Percentiles rank a stretch among this genome's conserved stretches.
Conservation (phyloP, 2,888 invertebrate genomes). For the Ferrisia virgata region DNA sequence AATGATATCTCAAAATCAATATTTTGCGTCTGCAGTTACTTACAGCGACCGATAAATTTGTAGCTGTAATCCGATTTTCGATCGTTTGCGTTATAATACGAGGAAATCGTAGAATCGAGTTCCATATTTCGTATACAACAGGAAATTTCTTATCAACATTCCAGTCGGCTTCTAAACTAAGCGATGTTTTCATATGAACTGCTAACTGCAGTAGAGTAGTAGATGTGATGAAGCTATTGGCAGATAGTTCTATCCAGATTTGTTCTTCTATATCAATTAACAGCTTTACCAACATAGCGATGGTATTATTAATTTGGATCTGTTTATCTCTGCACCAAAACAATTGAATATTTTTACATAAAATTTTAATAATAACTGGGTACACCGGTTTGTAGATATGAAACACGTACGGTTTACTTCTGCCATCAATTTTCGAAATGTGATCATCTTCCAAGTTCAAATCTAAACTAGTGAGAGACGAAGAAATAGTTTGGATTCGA, state of each 20-base stretch:
- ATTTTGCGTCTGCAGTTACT: too few species aligned
- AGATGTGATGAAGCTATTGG: not conserved
- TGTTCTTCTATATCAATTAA: conserved; percentile 38
- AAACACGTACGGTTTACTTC: not conserved
- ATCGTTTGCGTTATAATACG: not conserved
- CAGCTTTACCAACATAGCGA: conserved; percentile 9
- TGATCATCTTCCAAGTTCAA: not conserved
- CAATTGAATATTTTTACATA: not conserved
- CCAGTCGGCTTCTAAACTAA: conserved; percentile 19
- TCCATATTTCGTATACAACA: conserved; percentile 25
- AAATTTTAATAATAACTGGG: too few species aligned
- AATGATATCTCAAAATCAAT: not conserved
- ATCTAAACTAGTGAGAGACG: not conserved
- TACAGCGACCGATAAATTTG: not conserved
- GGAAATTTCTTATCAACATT: conserved; percentile 19
- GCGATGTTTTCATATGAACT: conserved; percentile 32
- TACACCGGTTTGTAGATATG: too few species aligned
- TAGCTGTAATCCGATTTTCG: not conserved
- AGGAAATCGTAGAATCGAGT: conserved; percentile 34
- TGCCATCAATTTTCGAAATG: not conserved
- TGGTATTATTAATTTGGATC: not conserved
- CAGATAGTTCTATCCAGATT: conserved; percentile 29
- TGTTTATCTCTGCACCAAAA: not conserved
- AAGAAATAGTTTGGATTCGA: conserved; percentile 23
- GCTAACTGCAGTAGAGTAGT: conserved; percentile 31